These are phyloP conservation scores for Poecilobothrus nobilitatus DNA, from an alignment of 2,888 invertebrate genomes.

Conservation along the genomic window DNA sequence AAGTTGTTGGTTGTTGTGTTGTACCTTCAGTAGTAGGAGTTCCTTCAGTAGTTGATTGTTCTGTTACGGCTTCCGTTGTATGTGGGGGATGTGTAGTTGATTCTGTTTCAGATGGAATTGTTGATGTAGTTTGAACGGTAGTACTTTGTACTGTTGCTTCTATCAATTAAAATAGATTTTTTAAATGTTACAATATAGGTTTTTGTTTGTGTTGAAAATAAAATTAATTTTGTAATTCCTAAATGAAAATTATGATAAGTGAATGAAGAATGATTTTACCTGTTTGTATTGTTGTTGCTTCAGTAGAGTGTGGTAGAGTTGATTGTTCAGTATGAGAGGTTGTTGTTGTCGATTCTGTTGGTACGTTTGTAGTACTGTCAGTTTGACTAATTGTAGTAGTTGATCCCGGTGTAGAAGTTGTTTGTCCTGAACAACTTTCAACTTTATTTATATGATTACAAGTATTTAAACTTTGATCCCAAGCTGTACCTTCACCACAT, in stretches of 20 bases:
- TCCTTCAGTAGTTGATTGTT: constrained; percentile 17
- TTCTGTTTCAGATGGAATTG: constrained; percentile 15
- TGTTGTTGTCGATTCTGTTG: constrained; percentile 20
- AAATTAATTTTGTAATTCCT: neutral
- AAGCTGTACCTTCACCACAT: constrained; percentile 51
- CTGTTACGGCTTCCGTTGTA: constrained; percentile 14
- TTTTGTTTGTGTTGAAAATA: neutral
- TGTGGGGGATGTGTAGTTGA: constrained; percentile 10
- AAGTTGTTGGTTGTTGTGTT: constrained; percentile 13
- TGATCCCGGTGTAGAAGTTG: constrained; percentile 19
- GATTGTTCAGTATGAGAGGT: constrained; percentile 18
- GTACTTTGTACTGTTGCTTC: neutral
- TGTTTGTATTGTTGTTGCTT: constrained; percentile 33
- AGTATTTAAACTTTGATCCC: constrained; percentile 49
- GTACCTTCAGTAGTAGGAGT: constrained; percentile 13
- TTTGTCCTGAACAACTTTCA: constrained; percentile 18
- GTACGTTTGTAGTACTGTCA: constrained; percentile 22
- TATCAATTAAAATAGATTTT: neutral
- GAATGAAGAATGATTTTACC: neutral
- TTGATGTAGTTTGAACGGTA: constrained; percentile 17
- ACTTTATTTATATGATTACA: constrained; percentile 45
- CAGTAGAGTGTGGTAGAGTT: constrained; percentile 34
- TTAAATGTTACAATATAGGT: neutral
- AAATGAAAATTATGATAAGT: neutral
- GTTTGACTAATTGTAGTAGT: constrained; percentile 12